Percentiles rank a stretch among this genome's conserved stretches.
These are phyloP conservation scores for Coelogynopora nodosa DNA, from an alignment of 2,888 invertebrate genomes.

Conservation along the genomic window DNA sequence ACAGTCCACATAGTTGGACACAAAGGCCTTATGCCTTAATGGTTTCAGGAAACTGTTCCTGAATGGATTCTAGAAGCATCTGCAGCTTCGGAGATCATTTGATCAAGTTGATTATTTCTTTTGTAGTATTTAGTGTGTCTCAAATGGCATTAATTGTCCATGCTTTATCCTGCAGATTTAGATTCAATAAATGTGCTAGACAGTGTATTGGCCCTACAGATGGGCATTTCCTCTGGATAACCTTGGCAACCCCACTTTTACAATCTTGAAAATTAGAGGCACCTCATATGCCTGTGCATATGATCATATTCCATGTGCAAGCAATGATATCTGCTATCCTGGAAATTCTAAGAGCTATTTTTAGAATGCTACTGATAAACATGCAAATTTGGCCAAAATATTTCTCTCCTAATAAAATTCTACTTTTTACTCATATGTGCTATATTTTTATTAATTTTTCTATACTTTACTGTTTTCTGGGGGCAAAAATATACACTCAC, in stretches of 20 bases:
- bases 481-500: no score
- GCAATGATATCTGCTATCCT: no score
- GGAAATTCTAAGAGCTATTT: no score
- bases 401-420: no score
- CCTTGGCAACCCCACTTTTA: not conserved
- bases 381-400: no score
- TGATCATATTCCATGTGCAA: no score
- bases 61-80: constrained; percentile 13
- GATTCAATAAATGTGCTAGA: not conserved
- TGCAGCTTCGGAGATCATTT: not conserved
- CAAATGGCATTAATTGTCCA: constrained; percentile 18
- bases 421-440: no score
- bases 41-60: not conserved
- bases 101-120: not conserved
- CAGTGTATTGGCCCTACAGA: not conserved
- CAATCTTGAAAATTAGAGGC: not conserved
- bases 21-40: not conserved
- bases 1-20: not conserved
- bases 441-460: no score
- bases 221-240: not conserved
- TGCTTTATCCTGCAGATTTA: not conserved
- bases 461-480: no score
- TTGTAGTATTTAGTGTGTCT: no score
- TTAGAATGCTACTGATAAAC: no score
- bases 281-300: not conserved